Conservation (phyloP, 2,888 invertebrate genomes). For the Dysmachus trigonus region DNA sequence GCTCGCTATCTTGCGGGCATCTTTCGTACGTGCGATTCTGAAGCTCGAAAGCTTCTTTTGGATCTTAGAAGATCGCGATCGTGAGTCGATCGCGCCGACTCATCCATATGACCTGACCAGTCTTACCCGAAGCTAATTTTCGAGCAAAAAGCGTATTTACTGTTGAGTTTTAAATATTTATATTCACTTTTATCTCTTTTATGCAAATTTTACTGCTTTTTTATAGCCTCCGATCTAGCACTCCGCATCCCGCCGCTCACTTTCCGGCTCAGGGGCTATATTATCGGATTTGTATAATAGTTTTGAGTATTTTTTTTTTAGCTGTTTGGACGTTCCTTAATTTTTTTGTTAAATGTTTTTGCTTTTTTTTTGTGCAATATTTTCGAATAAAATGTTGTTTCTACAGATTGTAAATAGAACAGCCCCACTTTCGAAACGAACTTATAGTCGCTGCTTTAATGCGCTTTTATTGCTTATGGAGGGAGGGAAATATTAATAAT, state of each 20-base stretch:
- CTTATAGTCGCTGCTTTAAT: neutral
- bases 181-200: neutral
- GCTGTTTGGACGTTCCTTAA: neutral
- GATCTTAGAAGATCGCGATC: neutral
- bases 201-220: neutral
- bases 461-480: neutral
- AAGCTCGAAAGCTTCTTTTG: neutral
- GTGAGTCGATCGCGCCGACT: neutral
- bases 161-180: neutral
- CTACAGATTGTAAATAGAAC: neutral
- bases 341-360: neutral
- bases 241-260: neutral
- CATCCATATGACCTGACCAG: neutral
- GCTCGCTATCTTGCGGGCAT: neutral
- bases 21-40: neutral
- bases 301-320: neutral
- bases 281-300: neutral
- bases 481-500: neutral
- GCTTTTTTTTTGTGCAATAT: neutral
- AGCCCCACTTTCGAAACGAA: neutral
- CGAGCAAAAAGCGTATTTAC: neutral
- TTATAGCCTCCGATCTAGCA: neutral
- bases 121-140: neutral
- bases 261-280: neutral
- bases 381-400: neutral